Conservation (phyloP, 1,140 invertebrate genomes). For the Galendromus occidentalis region DNA sequence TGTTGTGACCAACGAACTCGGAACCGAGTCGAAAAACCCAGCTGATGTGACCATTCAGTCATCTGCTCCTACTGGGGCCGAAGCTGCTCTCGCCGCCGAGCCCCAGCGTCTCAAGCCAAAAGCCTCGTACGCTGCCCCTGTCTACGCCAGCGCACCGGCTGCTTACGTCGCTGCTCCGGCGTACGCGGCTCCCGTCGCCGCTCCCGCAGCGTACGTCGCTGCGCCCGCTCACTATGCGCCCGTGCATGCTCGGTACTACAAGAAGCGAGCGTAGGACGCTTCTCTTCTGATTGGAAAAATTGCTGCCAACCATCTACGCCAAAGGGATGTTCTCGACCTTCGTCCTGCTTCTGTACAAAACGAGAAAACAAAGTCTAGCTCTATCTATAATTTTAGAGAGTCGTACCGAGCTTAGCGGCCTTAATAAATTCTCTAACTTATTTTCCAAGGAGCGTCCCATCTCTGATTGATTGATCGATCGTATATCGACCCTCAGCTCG, state of each 20-base stretch:
- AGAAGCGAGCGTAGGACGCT: not conserved
- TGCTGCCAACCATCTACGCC: too few species aligned
- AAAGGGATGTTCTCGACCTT: too few species aligned
- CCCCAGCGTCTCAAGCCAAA: conserved; percentile 6
- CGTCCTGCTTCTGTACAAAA: too few species aligned
- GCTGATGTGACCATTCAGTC: conserved; percentile 8
- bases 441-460: too few species aligned
- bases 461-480: too few species aligned
- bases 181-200: not conserved
- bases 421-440: too few species aligned
- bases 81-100: not conserved
- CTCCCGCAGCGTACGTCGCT: not conserved
- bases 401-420: too few species aligned
- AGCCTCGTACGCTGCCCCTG: not conserved
- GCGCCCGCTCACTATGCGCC: not conserved
- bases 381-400: too few species aligned
- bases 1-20: conserved; percentile 10
- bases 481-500: too few species aligned
- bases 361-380: too few species aligned
- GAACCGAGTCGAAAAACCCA: not conserved
- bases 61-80: not conserved
- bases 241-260: conserved; percentile 1
- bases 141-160: not conserved
- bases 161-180: not conserved
- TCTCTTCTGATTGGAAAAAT: too few species aligned